These are phyloP conservation scores for Mylabris sibirica DNA, from an alignment of 2,888 invertebrate genomes.

Conservation along the genomic window DNA sequence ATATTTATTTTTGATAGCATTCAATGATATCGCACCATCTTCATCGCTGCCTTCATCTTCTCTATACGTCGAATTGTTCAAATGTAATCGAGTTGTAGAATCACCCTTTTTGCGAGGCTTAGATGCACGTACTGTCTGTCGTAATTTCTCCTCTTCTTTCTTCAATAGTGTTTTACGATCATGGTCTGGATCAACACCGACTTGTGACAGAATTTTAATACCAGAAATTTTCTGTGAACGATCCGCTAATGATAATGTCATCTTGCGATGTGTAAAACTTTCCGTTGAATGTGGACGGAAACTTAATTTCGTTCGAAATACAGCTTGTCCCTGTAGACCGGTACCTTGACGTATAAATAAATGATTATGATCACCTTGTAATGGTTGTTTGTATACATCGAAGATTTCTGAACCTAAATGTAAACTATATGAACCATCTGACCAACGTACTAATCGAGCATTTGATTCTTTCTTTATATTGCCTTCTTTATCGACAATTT, in stretches of 20 bases:
- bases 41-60: conserved; percentile 92
- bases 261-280: conserved; percentile 98
- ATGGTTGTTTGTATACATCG: conserved; percentile 93
- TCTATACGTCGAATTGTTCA: conserved; percentile 61
- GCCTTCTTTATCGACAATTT: conserved; percentile 81
- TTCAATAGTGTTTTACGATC: conserved; percentile 82
- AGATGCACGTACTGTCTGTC: conserved; percentile 82
- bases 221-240: conserved; percentile 91
- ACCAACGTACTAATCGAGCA: conserved; percentile 95
- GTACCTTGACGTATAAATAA: conserved; percentile 97
- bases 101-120: conserved; percentile 58
- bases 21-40: conserved; percentile 89
- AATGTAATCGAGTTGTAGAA: conserved; percentile 54
- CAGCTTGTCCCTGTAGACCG: conserved; percentile 96
- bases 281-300: conserved; percentile 99
- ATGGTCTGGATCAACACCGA: conserved; percentile 93
- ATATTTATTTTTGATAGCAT: conserved; percentile 94
- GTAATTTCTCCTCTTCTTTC: conserved; percentile 96
- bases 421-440: conserved; percentile 96
- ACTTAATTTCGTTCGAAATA: conserved; percentile 94
- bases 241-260: conserved; percentile 97
- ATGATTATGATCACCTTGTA: conserved; percentile 97
- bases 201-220: conserved; percentile 94
- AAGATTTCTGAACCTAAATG: conserved; percentile 98
- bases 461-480: conserved; percentile 89